phyloP scores from a whole-genome alignment of 2,888 invertebrate species.

The Hybos culiciformis region DNA sequence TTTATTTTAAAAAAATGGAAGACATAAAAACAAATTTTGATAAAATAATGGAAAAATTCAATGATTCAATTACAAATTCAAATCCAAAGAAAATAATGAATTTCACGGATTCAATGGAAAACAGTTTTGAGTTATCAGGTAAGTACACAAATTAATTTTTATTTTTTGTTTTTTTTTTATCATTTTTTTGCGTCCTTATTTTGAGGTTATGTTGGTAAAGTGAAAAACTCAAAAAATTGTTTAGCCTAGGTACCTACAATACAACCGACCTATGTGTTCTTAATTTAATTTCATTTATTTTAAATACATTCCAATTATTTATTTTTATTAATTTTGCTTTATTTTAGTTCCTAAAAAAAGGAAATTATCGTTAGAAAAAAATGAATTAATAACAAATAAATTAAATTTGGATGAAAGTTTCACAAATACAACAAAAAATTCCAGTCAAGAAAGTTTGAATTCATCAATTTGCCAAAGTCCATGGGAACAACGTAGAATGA shows the following conservation, averaged over 20 bases:
- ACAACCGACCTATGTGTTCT: not conserved
- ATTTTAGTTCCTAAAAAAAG: slow-evolving; percentile 28
- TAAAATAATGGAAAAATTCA: slow-evolving; percentile 30
- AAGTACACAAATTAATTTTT: too few species aligned
- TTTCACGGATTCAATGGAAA: slow-evolving; percentile 25
- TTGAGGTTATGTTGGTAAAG: too few species aligned
- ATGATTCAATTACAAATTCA: slow-evolving; percentile 27
- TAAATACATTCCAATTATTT: not conserved
- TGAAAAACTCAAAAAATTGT: too few species aligned
- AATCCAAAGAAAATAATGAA: slow-evolving; percentile 31
- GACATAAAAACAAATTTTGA: slow-evolving; percentile 31
- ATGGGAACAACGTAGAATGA: slow-evolving; percentile 50
- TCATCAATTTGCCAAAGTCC: slow-evolving; percentile 29
- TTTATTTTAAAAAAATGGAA: slow-evolving; percentile 24
- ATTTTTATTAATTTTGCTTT: slow-evolving; percentile 1
- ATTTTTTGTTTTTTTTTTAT: not conserved
- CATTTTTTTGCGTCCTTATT: not conserved
- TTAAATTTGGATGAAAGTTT: slow-evolving; percentile 16
- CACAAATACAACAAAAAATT: slow-evolving; percentile 7
- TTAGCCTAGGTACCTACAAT: not conserved
- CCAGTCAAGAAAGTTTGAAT: slow-evolving; percentile 8
- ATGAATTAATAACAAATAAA: slow-evolving; percentile 14
- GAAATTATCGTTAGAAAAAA: slow-evolving; percentile 20
- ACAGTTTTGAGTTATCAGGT: slow-evolving; percentile 19
- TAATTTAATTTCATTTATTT: not conserved